Evolutionary conservation across 1,140 invertebrate species (phyloP).

Genomic region (Oryzaephilus surinamensis): DNA sequence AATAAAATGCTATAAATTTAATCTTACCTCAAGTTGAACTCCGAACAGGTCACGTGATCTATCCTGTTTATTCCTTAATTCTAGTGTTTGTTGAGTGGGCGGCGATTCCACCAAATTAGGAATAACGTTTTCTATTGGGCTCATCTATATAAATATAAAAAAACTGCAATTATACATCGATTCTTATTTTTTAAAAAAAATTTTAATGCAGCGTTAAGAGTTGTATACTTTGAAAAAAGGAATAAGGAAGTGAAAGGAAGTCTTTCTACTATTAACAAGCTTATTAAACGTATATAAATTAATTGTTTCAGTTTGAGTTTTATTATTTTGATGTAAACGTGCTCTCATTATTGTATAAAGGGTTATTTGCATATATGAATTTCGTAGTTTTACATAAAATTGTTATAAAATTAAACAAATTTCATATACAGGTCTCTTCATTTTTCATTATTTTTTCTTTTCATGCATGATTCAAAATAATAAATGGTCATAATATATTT

Average conservation of each 20-base stretch:
- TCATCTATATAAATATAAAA: conserved; percentile 35
- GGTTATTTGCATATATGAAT: no score
- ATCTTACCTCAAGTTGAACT: conserved; percentile 49
- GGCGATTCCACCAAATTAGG: conserved; percentile 26
- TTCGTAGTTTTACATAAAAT: no score
- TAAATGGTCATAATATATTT: no score
- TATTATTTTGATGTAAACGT: no score
- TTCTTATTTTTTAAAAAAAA: conserved; percentile 5
- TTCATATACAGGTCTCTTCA: no score
- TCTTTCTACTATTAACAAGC: neutral
- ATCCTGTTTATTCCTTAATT: conserved; percentile 28
- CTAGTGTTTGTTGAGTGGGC: conserved; percentile 15
- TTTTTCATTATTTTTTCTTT: no score
- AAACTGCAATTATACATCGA: conserved; percentile 8
- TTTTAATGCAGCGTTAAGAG: conserved; percentile 1
- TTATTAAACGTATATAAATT: no score
- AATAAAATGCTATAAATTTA: no score
- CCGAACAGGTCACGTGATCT: conserved; percentile 49
- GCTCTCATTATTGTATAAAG: no score
- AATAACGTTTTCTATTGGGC: conserved; percentile 35
- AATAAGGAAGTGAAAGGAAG: conserved; percentile 11
- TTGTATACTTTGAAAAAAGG: conserved; percentile 7
- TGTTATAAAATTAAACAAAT: no score
- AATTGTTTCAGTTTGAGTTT: no score
- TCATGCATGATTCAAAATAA: no score